Percentiles rank a stretch among this genome's conserved stretches.
phyloP scores from a whole-genome alignment of 2,113 vertebrate genomes.

The Todiramphus saurophagus region DNA sequence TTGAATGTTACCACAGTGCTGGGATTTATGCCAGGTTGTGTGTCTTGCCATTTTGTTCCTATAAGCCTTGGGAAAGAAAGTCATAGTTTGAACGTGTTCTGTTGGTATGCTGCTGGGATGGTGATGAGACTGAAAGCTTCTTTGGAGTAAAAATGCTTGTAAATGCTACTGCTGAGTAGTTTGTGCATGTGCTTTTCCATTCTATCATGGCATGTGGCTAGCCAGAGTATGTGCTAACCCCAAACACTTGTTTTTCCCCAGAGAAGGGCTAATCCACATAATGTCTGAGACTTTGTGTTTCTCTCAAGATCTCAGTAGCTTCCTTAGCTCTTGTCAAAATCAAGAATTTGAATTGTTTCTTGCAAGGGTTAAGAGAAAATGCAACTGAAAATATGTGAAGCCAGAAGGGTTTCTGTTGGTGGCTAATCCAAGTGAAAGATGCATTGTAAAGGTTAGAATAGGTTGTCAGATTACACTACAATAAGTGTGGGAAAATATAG shows the following conservation, averaged over 20 bases:
- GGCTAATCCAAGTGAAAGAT: background rate
- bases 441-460: background rate
- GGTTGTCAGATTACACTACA: background rate
- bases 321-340: background rate
- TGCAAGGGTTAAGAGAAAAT: background rate
- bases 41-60: background rate
- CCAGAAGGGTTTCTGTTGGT: background rate
- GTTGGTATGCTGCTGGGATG: background rate
- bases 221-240: background rate
- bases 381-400: background rate
- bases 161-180: background rate
- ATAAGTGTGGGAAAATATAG: rapidly evolving
- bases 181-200: background rate
- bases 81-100: background rate
- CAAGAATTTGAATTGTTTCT: background rate
- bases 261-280: background rate
- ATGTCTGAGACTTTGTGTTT: background rate
- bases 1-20: background rate
- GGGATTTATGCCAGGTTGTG: background rate
- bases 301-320: background rate
- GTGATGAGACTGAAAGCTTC: background rate
- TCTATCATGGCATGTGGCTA: rapidly evolving
- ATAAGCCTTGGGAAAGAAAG: background rate
- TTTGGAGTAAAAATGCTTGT: background rate
- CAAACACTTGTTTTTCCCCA: background rate